These are phyloP conservation scores for Vombatus ursinus DNA, from an alignment of 2,113 vertebrate species.

Conservation along the genomic window DNA sequence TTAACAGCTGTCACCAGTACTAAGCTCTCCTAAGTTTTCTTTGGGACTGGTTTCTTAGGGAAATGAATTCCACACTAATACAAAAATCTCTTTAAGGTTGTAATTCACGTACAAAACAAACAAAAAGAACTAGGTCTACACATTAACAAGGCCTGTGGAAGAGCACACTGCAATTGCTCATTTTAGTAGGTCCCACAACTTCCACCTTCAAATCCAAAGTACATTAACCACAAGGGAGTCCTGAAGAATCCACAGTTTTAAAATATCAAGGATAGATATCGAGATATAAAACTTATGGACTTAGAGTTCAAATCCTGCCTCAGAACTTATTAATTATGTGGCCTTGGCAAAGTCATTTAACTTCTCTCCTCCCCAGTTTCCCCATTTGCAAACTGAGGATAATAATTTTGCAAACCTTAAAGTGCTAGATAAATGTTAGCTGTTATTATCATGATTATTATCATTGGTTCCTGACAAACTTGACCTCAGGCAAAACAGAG, in stretches of 20 bases:
- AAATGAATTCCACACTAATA: background rate
- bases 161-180: background rate
- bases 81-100: background rate
- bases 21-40: background rate
- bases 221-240: background rate
- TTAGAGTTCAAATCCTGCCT: background rate
- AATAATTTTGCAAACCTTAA: background rate
- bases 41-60: background rate
- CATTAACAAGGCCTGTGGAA: background rate
- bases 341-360: background rate
- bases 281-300: background rate
- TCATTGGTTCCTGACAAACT: background rate
- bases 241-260: background rate
- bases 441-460: background rate
- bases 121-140: background rate
- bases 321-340: background rate
- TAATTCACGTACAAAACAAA: background rate
- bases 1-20: background rate
- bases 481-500: background rate
- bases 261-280: background rate
- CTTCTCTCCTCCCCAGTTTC: background rate
- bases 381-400: background rate
- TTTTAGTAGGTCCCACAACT: background rate
- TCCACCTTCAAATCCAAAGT: background rate
- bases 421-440: background rate